Conservation (phyloP, 1,140 invertebrate genomes). For the Drosophila nigromelanica region DNA sequence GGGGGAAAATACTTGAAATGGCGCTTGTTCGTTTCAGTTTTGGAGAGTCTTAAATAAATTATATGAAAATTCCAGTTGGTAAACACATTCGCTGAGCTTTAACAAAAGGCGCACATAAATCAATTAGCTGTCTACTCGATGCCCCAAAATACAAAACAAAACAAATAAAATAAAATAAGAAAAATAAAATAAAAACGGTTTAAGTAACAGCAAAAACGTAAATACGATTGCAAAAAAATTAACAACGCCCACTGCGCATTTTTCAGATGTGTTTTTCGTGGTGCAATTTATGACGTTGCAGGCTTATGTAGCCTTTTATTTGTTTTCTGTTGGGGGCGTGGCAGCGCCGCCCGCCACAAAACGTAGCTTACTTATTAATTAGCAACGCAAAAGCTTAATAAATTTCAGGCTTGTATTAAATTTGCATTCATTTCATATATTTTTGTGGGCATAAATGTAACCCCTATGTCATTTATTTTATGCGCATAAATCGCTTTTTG, state of each 20-base stretch:
- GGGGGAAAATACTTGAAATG: constrained; percentile 34
- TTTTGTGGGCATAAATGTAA: neutral
- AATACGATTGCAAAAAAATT: constrained; percentile 75
- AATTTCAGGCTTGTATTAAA: constrained; percentile 65
- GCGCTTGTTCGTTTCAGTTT: constrained; percentile 23
- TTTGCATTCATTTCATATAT: constrained; percentile 54
- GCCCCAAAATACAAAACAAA: constrained; percentile 3
- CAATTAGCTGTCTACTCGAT: constrained; percentile 63
- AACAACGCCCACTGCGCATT: constrained; percentile 73
- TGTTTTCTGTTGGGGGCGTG: constrained; percentile 52
- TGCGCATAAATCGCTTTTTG: constrained; percentile 62
- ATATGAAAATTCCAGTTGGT: constrained; percentile 55
- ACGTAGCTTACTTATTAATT: constrained; percentile 77
- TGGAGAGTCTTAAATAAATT: constrained; percentile 42
- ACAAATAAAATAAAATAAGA: constrained; percentile 8
- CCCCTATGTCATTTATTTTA: constrained; percentile 58
- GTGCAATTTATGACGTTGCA: constrained; percentile 73
- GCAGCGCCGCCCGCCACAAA: constrained; percentile 45
- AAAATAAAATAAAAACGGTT: constrained; percentile 9
- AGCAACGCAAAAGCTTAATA: constrained; percentile 66
- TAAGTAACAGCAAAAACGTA: constrained; percentile 66
- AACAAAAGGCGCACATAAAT: constrained; percentile 78
- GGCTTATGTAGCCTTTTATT: constrained; percentile 32
- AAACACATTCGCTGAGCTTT: constrained; percentile 60
- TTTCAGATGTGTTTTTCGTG: constrained; percentile 36